phyloP scores from a whole-genome alignment of 2,113 vertebrate genomes.

The Typhlomys cinereus region DNA sequence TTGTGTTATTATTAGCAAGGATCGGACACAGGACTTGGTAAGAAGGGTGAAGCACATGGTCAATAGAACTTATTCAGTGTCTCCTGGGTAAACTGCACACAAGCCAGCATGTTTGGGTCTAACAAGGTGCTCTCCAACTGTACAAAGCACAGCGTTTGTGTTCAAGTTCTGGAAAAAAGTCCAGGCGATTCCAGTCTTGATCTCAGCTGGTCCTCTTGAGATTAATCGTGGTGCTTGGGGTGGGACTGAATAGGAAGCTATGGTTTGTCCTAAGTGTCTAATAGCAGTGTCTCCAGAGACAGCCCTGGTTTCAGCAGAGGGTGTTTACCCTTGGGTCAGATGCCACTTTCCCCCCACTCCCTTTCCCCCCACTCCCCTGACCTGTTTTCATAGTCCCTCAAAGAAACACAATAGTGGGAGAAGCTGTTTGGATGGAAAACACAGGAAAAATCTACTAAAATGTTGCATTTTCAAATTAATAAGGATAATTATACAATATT shows the following conservation, averaged over 20 bases:
- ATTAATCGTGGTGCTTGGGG: not conserved
- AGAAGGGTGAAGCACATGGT: not conserved
- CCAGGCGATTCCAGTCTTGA: not conserved
- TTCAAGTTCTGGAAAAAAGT: not conserved
- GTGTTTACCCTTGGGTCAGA: not conserved
- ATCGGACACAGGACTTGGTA: not conserved
- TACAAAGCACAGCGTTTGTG: not conserved
- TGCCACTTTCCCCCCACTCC: not conserved
- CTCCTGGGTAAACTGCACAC: not conserved
- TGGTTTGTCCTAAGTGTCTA: slow-evolving; percentile 22
- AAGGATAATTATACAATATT: not conserved
- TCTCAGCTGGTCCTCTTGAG: not conserved
- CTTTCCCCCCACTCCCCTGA: not conserved
- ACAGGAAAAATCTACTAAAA: not conserved
- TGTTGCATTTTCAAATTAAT: slow-evolving; percentile 28
- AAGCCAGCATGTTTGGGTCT: not conserved
- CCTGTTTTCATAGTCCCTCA: not conserved
- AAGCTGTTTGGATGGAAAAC: not conserved
- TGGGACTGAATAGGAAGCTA: not conserved
- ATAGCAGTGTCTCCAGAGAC: not conserved
- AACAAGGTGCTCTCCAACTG: not conserved
- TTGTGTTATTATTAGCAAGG: not conserved
- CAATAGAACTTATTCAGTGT: not conserved
- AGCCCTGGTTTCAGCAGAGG: not conserved
- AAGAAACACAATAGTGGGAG: not conserved